phyloP scores from a whole-genome alignment of 2,888 invertebrate genomes.

The Leptopilina drosophilae region DNA sequence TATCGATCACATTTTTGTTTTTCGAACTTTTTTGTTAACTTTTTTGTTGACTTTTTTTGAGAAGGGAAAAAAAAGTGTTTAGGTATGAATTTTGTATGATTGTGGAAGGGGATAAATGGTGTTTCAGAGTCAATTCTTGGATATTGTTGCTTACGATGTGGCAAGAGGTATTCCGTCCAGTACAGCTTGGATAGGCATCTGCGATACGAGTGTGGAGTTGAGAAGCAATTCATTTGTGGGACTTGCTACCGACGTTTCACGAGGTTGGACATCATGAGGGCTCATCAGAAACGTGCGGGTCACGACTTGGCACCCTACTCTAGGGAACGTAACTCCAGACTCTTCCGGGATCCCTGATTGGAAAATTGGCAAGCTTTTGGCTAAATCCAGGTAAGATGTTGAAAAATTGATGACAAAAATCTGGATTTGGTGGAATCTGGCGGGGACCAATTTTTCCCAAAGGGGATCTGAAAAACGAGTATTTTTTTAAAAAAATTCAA shows the following conservation, averaged over 20 bases:
- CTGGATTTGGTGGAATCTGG: slow-evolving; percentile 1
- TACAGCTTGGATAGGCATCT: slow-evolving; percentile 70
- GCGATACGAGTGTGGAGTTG: slow-evolving; percentile 74
- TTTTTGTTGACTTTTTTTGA: not conserved
- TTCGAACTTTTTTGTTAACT: not conserved
- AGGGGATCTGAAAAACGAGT: not conserved
- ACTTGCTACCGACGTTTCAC: slow-evolving; percentile 75
- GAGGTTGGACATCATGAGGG: slow-evolving; percentile 73
- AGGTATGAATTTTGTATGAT: slow-evolving; percentile 54
- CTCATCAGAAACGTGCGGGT: slow-evolving; percentile 63
- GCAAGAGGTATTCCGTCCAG: slow-evolving; percentile 63
- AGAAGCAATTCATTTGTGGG: slow-evolving; percentile 76
- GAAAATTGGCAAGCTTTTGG: not conserved
- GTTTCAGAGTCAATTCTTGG: slow-evolving; percentile 66
- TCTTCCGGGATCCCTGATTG: slow-evolving; percentile 1
- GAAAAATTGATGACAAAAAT: not conserved
- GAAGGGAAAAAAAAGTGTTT: not conserved
- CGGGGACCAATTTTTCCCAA: not conserved
- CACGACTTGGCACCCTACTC: slow-evolving; percentile 62
- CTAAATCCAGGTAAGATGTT: slow-evolving; percentile 31
- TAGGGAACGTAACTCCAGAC: slow-evolving; percentile 55
- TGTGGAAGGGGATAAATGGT: slow-evolving; percentile 60
- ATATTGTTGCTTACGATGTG: slow-evolving; percentile 65
- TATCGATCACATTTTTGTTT: not conserved
- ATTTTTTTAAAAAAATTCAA: slow-evolving; percentile 2